These are phyloP conservation scores for Myiothlypis chrysogaster DNA, from an alignment of 2,797 vertebrate species.

Conservation along the genomic window DNA sequence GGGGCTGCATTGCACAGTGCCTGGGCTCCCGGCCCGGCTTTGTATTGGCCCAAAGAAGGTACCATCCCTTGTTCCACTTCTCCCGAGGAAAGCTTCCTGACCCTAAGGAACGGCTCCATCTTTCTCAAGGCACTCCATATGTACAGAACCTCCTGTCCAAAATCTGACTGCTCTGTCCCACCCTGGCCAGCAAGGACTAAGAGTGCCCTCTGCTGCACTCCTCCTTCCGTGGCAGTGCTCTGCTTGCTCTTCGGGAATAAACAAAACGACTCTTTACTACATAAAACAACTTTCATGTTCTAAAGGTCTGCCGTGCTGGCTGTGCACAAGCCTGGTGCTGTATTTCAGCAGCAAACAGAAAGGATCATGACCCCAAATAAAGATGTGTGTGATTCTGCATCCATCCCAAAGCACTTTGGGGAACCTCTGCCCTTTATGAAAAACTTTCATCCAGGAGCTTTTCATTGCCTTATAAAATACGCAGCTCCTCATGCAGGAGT, in stretches of 20 bases:
- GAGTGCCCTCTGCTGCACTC: constrained; percentile 50
- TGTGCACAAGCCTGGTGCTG: not conserved
- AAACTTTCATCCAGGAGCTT: not conserved
- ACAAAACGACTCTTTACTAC: not conserved
- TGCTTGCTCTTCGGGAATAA: not conserved
- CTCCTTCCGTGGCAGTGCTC: not conserved
- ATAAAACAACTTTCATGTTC: not conserved
- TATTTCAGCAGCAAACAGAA: not conserved
- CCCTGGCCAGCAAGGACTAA: not conserved
- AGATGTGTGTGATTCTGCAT: not conserved
- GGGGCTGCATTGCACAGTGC: not conserved
- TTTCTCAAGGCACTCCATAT: not conserved
- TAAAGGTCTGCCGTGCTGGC: not conserved
- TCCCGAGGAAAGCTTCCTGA: not conserved
- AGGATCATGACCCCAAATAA: not conserved
- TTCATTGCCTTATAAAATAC: not conserved
- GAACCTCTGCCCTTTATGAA: not conserved
- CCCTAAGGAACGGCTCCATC: not conserved
- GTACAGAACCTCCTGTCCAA: not conserved
- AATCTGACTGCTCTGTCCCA: not conserved
- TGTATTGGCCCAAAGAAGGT: not conserved
- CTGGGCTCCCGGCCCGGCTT: not conserved
- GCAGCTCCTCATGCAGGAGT: not conserved
- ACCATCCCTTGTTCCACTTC: too few species aligned
- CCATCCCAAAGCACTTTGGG: not conserved